Percentiles rank a stretch among this genome's conserved stretches.
Evolutionary conservation across 2,797 vertebrate species (phyloP).

Genomic region (Steatocranus sp.): DNA sequence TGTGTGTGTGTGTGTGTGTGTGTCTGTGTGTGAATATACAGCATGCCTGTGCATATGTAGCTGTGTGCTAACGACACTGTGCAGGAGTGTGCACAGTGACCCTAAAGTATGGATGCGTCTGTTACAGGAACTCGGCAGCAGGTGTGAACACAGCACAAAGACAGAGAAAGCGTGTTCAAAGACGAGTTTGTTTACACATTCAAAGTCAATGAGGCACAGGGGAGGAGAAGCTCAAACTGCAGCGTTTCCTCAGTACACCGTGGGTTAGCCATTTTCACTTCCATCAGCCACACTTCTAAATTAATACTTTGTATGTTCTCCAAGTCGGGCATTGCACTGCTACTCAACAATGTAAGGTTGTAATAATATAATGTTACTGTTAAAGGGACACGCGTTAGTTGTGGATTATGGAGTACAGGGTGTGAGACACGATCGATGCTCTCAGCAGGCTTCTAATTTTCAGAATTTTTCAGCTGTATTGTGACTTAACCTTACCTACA

Average conservation of each 20-base stretch:
- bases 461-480: neutral
- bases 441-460: neutral
- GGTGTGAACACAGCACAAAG: constrained; percentile 49
- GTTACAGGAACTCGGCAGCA: constrained; percentile 50
- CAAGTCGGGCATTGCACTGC: neutral
- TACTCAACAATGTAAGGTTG: neutral
- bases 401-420: neutral
- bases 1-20: neutral
- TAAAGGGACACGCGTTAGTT: neutral
- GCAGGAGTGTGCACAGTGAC: constrained; percentile 8
- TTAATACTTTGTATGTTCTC: neutral
- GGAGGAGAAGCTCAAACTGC: constrained; percentile 28
- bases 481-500: neutral
- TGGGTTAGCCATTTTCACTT: constrained; percentile 2
- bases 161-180: constrained; percentile 34
- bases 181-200: constrained; percentile 47
- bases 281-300: neutral
- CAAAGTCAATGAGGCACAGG: constrained; percentile 41
- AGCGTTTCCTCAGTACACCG: constrained; percentile 6
- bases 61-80: constrained; percentile 6
- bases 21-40: neutral
- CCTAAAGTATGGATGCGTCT: constrained; percentile 36
- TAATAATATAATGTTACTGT: neutral
- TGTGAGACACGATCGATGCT: neutral
- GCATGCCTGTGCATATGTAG: constrained; percentile 18